Base-by-base conservation (phyloP, 2,888 invertebrate genomes). In the Ditula angustiorana region DNA sequence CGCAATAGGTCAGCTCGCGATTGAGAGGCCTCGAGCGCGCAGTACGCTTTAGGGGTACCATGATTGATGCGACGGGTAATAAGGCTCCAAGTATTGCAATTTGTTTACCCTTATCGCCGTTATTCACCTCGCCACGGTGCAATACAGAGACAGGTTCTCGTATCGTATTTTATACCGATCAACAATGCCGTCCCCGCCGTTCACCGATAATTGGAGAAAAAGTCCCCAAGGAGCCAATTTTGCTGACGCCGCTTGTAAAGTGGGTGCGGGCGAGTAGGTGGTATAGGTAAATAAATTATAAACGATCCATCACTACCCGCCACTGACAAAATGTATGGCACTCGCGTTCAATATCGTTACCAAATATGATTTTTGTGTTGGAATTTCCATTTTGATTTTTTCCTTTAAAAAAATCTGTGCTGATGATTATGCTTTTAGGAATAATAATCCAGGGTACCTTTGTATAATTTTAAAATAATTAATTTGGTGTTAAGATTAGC, bases 41-140 rank as follows among this genome's bases (percentile, higher is more conserved):
- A 80, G 81, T 81, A 85, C 80, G 85, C 85, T 84, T 80, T 78
- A 78, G 82, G 87, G 87, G 88, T 79, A 81, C 82, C 82, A 88
- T 91, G 92, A 92, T 92, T 87, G 90, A 92, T 92, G 90, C 86
- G 91, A 89, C 89, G 87, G 84, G 87, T 90, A 91, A 90, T 92
- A 91, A 91, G 87, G 82, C 83, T 81, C 84, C 87, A 89, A 91
- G 90, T 85, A 88, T 88, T 87, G 89, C 91, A 91, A 92, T 92
- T 92, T 92, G 92, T 91, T 91, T 91, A 87, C 90, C 88, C 89
- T 90, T 86, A 88, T 87, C 86, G 88, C 82, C 83, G 85, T 83
- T 85, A 86, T 86, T 84, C 63, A 58, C 63, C 58, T 64, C 59
- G 58, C 81, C 80, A 80, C 78, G 74, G 75, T 74, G 74, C 57